phyloP scores from a whole-genome alignment of 64 coral and sea anemone species.

The Montipora efflorescens region DNA sequence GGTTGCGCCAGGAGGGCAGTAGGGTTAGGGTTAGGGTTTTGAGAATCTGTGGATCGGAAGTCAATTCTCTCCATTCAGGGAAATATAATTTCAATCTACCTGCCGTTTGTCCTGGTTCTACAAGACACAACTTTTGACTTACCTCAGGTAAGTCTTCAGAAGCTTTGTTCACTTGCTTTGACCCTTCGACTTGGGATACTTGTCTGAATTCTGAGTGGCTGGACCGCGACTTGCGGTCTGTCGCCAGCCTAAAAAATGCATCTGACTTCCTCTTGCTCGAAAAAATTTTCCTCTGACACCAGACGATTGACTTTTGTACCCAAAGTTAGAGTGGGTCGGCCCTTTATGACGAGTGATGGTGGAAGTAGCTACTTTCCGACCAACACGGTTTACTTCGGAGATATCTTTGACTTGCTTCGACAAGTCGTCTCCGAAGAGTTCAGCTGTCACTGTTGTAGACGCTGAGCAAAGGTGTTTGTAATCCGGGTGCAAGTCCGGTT shows the following conservation, averaged over 20 bases:
- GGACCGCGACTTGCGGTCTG: slow-evolving; percentile 18
- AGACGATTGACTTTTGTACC: slow-evolving; percentile 1
- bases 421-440: slow-evolving; percentile 10
- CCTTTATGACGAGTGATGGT: neutral
- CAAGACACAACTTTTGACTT: neutral
- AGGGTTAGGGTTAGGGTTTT: no score
- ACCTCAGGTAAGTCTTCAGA: slow-evolving; percentile 7
- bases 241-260: slow-evolving; percentile 24
- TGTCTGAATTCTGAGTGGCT: neutral
- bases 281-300: no score
- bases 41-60: slow-evolving; percentile 22
- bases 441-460: slow-evolving; percentile 8
- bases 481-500: neutral
- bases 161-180: slow-evolving; percentile 17
- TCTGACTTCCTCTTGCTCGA: no score
- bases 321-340: neutral
- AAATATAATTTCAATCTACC: slow-evolving; percentile 39
- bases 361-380: neutral
- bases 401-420: neutral
- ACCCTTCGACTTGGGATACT: neutral
- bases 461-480: neutral
- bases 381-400: neutral
- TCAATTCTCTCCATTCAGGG: slow-evolving; percentile 48
- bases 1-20: neutral
- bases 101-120: slow-evolving; percentile 23